Evolutionary conservation across 2,888 invertebrate species (phyloP).

Genomic region (Drosophila niveifrons): DNA sequence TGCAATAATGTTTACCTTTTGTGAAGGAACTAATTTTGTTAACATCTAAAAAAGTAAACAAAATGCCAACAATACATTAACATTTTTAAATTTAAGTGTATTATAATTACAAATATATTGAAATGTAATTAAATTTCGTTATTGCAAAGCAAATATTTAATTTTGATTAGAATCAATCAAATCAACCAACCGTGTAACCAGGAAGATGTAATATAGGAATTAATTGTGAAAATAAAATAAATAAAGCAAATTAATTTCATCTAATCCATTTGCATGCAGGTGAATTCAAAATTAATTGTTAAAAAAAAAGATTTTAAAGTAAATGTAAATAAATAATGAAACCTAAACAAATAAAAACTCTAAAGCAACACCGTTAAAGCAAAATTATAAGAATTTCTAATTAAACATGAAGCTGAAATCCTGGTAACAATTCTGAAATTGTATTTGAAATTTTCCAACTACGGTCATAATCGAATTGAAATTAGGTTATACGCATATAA

Average conservation of each 20-base stretch:
- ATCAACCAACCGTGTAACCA: not conserved
- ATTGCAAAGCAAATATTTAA: constrained; percentile 45
- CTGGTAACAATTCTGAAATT: constrained; percentile 29
- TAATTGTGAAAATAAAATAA: constrained; percentile 14
- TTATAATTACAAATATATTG: constrained; percentile 25
- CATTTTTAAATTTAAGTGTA: constrained; percentile 17
- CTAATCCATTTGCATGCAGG: constrained; percentile 20
- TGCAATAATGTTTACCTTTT: not conserved
- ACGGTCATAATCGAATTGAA: constrained; percentile 36
- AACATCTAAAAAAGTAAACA: constrained; percentile 10
- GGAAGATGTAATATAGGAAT: constrained; percentile 1
- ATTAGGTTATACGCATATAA: constrained; percentile 27
- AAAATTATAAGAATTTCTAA: constrained; percentile 16
- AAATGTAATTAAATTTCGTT: constrained; percentile 34
- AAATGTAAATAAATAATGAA: constrained; percentile 30
- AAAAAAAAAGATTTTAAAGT: constrained; percentile 20
- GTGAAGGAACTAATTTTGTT: too few species aligned
- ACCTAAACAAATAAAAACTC: constrained; percentile 2
- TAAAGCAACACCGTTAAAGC: not conserved
- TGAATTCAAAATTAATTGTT: constrained; percentile 31
- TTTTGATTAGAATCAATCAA: constrained; percentile 28
- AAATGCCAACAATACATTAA: not conserved
- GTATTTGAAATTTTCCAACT: constrained; percentile 32
- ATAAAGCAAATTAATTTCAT: constrained; percentile 8
- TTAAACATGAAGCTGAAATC: constrained; percentile 23